phyloP scores from a whole-genome alignment of 2,888 invertebrate species.

The Crossocerus cetratus region DNA sequence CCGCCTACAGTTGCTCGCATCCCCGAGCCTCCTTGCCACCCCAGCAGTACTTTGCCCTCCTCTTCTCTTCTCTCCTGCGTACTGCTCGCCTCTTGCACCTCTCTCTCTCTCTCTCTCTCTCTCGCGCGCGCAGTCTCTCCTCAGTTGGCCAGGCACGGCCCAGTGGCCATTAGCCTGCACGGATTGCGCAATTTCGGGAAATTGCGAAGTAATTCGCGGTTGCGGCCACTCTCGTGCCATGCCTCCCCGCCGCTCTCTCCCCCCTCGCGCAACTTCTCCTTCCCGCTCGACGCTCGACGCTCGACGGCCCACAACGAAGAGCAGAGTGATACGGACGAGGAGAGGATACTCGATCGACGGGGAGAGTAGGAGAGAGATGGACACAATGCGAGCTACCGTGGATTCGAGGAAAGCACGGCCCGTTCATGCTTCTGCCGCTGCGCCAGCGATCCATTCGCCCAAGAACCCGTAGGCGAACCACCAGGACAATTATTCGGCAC shows the following conservation, averaged over 20 bases:
- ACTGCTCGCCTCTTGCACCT: constrained; percentile 9
- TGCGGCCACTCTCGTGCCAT: constrained; percentile 51
- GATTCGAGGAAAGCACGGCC: constrained; percentile 63
- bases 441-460: constrained; percentile 33
- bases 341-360: neutral
- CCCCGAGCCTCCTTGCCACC: neutral
- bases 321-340: constrained; percentile 4
- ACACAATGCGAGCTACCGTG: constrained; percentile 39
- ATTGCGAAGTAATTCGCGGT: constrained; percentile 67
- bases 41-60: neutral
- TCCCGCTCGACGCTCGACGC: neutral
- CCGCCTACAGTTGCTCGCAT: neutral
- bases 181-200: constrained; percentile 69
- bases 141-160: constrained; percentile 35
- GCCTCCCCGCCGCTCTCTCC: constrained; percentile 6
- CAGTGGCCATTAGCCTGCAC: constrained; percentile 59
- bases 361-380: neutral
- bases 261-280: neutral
- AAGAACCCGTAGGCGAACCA: constrained; percentile 20
- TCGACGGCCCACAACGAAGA: neutral
- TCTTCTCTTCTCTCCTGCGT: neutral
- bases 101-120: neutral
- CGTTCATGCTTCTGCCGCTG: constrained; percentile 33
- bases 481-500: constrained; percentile 27
- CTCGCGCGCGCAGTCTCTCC: constrained; percentile 1